phyloP scores from a whole-genome alignment of 2,797 vertebrate species.

The Sebastolobus alascanus region DNA sequence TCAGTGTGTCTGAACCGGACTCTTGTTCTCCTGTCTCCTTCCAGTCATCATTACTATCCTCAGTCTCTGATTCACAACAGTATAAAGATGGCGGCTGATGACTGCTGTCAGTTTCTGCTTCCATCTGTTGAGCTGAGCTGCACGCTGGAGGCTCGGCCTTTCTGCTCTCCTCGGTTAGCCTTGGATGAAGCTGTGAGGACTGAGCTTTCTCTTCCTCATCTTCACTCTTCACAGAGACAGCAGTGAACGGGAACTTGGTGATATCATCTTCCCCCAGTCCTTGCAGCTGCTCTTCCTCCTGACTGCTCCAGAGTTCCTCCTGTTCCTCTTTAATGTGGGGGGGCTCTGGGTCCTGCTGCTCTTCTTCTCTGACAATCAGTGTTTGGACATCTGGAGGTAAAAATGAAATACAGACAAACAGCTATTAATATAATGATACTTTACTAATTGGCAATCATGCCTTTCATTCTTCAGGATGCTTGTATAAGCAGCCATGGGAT shows the following conservation, averaged over 20 bases:
- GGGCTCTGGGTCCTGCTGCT: neutral
- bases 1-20: neutral
- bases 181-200: neutral
- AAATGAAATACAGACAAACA: neutral
- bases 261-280: neutral
- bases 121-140: conserved; percentile 6
- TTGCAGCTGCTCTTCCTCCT: neutral
- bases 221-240: conserved; percentile 10
- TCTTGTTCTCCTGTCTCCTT: neutral
- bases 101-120: conserved; percentile 2
- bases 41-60: conserved; percentile 6
- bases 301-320: neutral
- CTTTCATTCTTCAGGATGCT: neutral
- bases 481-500: too few relatives aligned
- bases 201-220: neutral
- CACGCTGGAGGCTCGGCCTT: neutral
- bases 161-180: neutral
- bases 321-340: conserved; percentile 3
- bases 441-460: neutral
- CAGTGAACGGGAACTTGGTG: neutral
- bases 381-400: neutral
- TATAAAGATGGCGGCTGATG: neutral
- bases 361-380: neutral
- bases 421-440: neutral
- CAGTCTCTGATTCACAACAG: conserved; percentile 7